Conservation (phyloP, 2,113 vertebrate species). For the Pholis gunnellus region DNA sequence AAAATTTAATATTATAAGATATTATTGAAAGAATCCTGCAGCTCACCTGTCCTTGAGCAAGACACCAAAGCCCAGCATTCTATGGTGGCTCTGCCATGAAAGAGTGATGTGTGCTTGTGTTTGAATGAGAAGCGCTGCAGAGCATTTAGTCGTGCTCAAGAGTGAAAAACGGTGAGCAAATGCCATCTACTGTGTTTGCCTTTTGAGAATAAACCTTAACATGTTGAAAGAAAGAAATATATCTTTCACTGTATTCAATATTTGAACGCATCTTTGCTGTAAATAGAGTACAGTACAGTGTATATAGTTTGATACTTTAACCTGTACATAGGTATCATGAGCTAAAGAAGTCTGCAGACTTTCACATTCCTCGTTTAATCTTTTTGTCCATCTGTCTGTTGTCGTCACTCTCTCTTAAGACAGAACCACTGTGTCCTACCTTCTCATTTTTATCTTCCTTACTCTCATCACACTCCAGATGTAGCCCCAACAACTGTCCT, state of each 20-base stretch:
- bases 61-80: not conserved
- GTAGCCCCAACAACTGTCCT: not conserved
- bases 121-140: not conserved
- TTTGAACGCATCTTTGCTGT: not conserved
- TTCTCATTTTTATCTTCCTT: not conserved
- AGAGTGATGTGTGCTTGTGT: not conserved
- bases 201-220: not conserved
- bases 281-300: not conserved
- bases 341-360: not conserved
- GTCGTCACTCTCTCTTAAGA: not conserved
- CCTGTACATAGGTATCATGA: not conserved
- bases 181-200: not conserved
- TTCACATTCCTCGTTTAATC: not conserved
- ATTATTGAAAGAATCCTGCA: not conserved
- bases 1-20: not conserved
- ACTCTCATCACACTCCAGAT: not conserved
- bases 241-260: not conserved
- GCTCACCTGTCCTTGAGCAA: not conserved
- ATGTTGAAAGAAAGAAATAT: not conserved
- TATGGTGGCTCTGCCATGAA: not conserved
- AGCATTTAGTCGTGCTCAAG: not conserved
- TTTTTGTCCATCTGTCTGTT: not conserved
- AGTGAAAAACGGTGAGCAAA: not conserved
- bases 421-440: not conserved
- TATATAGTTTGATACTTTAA: not conserved